A percentile compares a stretch with the other conserved stretches of the same genome.
phyloP scores from a whole-genome alignment of 2,113 vertebrate species.

The Arvicanthis niloticus region DNA sequence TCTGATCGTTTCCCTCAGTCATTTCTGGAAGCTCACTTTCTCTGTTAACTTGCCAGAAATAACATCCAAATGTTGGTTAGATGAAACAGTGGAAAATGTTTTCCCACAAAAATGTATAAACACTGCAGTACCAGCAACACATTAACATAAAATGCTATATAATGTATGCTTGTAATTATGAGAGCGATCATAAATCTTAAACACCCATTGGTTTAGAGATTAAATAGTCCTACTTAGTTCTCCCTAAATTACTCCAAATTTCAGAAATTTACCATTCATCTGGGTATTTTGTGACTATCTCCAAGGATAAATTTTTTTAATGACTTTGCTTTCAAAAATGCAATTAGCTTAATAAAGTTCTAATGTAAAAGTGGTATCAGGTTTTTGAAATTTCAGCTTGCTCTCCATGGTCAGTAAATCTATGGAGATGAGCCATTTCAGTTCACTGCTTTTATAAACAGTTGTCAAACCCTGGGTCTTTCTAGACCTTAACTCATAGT shows the following conservation, averaged over 20 bases:
- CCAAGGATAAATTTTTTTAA: conserved; percentile 79
- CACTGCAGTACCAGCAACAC: conserved; percentile 51
- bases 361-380: conserved; percentile 67
- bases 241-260: conserved; percentile 79
- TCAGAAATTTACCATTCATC: conserved; percentile 76
- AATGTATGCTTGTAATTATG: conserved; percentile 78
- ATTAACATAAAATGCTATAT: conserved; percentile 77
- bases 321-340: conserved; percentile 77
- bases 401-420: conserved; percentile 50
- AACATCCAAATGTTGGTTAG: conserved; percentile 50
- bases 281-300: conserved; percentile 75
- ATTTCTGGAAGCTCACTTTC: conserved; percentile 32
- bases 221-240: conserved; percentile 79
- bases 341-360: conserved; percentile 81
- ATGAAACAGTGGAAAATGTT: conserved; percentile 59
- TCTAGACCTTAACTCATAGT: conserved; percentile 61
- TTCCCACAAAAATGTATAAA: conserved; percentile 61
- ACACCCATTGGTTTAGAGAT: conserved; percentile 80
- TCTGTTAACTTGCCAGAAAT: conserved; percentile 1
- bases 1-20: conserved; percentile 1
- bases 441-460: conserved; percentile 71
- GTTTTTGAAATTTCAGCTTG: conserved; percentile 71
- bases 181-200: conserved; percentile 79
- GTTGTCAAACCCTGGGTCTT: conserved; percentile 60
- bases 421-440: conserved; percentile 55